Percentiles rank a stretch among this genome's conserved stretches.
Evolutionary conservation across 2,797 vertebrate species (phyloP).

Genomic region (Chromis chromis): DNA sequence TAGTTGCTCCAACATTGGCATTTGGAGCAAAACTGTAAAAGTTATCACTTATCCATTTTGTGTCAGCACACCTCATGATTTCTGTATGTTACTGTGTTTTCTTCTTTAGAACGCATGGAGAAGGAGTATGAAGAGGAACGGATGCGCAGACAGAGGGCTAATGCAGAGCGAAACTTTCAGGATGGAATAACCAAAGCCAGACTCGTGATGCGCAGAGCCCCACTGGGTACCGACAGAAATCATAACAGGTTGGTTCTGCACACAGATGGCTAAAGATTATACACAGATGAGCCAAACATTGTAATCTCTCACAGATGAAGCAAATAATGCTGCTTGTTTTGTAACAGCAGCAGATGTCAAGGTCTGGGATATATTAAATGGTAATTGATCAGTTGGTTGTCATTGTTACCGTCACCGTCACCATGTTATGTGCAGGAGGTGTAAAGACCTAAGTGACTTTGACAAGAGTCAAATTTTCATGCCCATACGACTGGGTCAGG

Average conservation of each 20-base stretch:
- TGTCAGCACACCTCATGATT: neutral
- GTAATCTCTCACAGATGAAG: neutral
- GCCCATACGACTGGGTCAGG: neutral
- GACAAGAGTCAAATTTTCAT: neutral
- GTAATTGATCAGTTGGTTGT: neutral
- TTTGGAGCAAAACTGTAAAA: neutral
- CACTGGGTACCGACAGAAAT: constrained; percentile 95
- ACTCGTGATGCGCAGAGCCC: constrained; percentile 90
- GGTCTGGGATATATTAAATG: neutral
- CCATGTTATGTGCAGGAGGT: neutral
- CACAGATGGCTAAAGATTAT: neutral
- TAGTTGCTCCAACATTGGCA: neutral
- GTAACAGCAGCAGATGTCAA: neutral
- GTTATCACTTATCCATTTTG: neutral
- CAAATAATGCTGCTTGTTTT: neutral
- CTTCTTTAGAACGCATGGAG: constrained; percentile 89
- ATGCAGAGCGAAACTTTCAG: constrained; percentile 92
- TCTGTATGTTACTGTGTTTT: neutral
- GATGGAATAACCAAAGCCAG: constrained; percentile 94
- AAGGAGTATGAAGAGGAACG: constrained; percentile 95
- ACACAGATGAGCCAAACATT: neutral
- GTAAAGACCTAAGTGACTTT: too few relatives aligned
- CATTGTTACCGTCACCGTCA: neutral
- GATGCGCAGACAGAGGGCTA: constrained; percentile 89
- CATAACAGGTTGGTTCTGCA: constrained; percentile 90